phyloP scores from a whole-genome alignment of 2,797 vertebrate genomes.

The Galaxias olidus region DNA sequence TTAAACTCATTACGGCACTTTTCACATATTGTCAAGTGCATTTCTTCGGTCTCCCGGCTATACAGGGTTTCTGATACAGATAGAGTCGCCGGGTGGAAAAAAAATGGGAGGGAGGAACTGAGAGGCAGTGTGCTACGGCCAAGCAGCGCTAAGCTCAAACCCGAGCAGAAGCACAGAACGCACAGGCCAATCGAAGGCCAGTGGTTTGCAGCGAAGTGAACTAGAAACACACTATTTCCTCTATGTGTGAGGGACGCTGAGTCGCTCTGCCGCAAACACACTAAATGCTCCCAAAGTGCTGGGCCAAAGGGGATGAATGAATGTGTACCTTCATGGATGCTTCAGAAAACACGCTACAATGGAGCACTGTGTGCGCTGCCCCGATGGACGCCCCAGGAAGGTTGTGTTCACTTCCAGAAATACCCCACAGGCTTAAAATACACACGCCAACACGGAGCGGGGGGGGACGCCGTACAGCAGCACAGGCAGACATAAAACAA shows the following conservation, averaged over 20 bases:
- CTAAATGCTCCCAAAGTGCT: slow-evolving; percentile 22
- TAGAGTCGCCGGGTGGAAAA: slow-evolving; percentile 33
- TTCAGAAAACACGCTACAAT: slow-evolving; percentile 35
- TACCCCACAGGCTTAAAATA: slow-evolving; percentile 49
- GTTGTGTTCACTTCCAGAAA: slow-evolving; percentile 56
- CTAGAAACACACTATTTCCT: slow-evolving; percentile 37
- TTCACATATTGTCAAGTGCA: slow-evolving; percentile 37
- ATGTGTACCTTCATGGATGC: slow-evolving; percentile 37
- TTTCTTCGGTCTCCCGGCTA: slow-evolving; percentile 44
- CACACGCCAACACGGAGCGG: slow-evolving; percentile 28
- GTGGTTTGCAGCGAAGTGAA: slow-evolving; percentile 25
- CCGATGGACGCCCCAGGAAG: slow-evolving; percentile 27
- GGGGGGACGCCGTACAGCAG: slow-evolving; percentile 12
- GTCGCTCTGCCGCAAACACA: slow-evolving; percentile 1
- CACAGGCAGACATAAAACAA: slow-evolving; percentile 30
- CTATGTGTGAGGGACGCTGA: slow-evolving; percentile 21
- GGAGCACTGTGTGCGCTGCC: slow-evolving; percentile 39
- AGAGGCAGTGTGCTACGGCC: slow-evolving; percentile 47
- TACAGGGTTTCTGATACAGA: slow-evolving; percentile 43
- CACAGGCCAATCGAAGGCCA: slow-evolving; percentile 36
- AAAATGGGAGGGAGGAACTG: slow-evolving; percentile 28
- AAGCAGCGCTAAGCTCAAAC: slow-evolving; percentile 39
- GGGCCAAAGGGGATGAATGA: slow-evolving; percentile 38
- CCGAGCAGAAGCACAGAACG: slow-evolving; percentile 32
- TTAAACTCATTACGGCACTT: slow-evolving; percentile 67